Base-by-base conservation (phyloP, 2,888 invertebrate species). In the Coremacera marginata region DNA sequence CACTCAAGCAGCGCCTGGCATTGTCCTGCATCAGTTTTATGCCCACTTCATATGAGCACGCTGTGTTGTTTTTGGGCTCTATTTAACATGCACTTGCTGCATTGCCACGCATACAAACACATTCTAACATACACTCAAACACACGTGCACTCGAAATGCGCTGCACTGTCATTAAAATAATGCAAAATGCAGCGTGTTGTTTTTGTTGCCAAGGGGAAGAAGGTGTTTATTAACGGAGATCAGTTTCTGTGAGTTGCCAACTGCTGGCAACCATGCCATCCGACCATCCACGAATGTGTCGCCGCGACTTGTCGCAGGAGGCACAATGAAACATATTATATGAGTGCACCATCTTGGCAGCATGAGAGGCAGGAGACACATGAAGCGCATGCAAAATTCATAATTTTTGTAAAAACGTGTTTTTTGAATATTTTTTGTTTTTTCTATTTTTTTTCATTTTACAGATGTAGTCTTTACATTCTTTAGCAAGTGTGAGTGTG, bases 51-150 rank as follows among this genome's bases (percentile, higher is more conserved):
- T 79, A 78, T 57, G 52, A 49, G 63, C 62, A 3, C 37, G 37
- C 16, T n/a, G 55, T 67, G 65, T 62, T 49, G 63, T 74, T 65
- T 44, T 74, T 51, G 57, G 71, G 44, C 71, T 71, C 72, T 73
- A 31, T 63, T 73, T 49, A 73, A 63, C 72, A 73, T 73, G 62
- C 72, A 72, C 62, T 73, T 70, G 70, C 70, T 57, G 70, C 37
- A 57, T 27, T 55, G 14, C 22, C 55, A 81, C 81, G 70, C 81
- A 79, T 81, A 79, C 81, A 81, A 80, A 81, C 82, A 81, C 60
- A 5, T 55, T 80, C 82, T 80, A n/a, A 81, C 82, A 80, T 49
- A 14, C 65, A 79, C 79, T 60, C 67, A 49, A 55, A 70, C 44
- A 70, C 80, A 67, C 65, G 44, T 34, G 44, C 57, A 60, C 22